Percentiles rank a stretch among this genome's conserved stretches.
phyloP scores from a whole-genome alignment of 2,797 vertebrate species.

The Tangara arthus region DNA sequence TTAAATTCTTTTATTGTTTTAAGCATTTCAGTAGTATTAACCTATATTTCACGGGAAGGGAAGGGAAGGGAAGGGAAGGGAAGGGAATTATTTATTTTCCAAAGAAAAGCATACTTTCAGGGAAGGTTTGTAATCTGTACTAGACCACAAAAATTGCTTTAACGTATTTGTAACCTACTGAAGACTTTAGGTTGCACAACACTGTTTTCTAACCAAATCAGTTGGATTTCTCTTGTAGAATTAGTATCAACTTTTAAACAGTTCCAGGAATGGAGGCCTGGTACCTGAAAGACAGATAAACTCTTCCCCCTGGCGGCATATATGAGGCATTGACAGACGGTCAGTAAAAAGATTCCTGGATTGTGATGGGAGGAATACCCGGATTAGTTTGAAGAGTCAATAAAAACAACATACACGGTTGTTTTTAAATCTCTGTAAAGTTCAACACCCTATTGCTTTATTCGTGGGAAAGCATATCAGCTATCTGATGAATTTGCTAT shows the following conservation, averaged over 20 bases:
- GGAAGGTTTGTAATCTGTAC: not conserved
- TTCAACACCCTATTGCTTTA: not conserved
- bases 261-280: not conserved
- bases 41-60: not conserved
- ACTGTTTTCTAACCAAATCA: not conserved
- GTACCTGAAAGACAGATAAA: not conserved
- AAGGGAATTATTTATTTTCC: not conserved
- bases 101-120: not conserved
- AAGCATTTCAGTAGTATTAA: not conserved
- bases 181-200: not conserved
- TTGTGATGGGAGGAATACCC: not conserved
- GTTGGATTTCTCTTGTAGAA: not conserved
- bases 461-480: not conserved
- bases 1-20: not conserved
- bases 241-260: not conserved
- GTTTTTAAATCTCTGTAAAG: not conserved
- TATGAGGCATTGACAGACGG: not conserved
- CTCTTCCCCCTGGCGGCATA: not conserved
- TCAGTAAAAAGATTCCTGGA: not conserved
- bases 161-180: not conserved
- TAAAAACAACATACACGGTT: not conserved
- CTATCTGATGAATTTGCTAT: not conserved
- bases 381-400: not conserved
- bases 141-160: not conserved
- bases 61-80: not conserved